Conservation (phyloP, 1,140 invertebrate species). For the Drosophila kanapiae region DNA sequence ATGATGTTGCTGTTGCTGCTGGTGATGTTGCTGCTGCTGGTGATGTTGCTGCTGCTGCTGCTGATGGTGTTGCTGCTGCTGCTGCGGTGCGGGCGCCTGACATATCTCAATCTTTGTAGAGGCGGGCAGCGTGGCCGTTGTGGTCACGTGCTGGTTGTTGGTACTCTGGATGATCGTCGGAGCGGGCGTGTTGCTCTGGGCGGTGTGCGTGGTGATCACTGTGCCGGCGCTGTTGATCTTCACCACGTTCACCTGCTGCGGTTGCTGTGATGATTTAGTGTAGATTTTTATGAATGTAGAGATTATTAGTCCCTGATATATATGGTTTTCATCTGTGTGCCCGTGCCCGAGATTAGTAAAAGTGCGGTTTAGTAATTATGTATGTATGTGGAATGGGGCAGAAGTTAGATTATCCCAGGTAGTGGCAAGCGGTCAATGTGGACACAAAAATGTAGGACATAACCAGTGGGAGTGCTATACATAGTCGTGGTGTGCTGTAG, state of each 20-base stretch:
- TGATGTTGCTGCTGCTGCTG: slow-evolving; percentile 85
- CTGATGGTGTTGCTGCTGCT: slow-evolving; percentile 62
- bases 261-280: slow-evolving; percentile 54
- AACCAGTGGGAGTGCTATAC: not conserved
- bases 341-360: not conserved
- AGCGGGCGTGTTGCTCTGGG: slow-evolving; percentile 73
- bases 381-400: not conserved
- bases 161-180: slow-evolving; percentile 83
- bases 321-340: slow-evolving; percentile 1
- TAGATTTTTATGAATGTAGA: slow-evolving; percentile 3
- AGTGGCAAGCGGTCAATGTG: not conserved
- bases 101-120: slow-evolving; percentile 84
- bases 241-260: slow-evolving; percentile 85
- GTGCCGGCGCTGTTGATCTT: slow-evolving; percentile 84
- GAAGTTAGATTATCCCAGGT: not conserved
- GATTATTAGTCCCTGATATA: slow-evolving; percentile 35
- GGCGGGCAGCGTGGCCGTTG: slow-evolving; percentile 77
- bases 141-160: slow-evolving; percentile 84
- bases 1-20: slow-evolving; percentile 21
- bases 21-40: slow-evolving; percentile 44
- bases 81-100: slow-evolving; percentile 68
- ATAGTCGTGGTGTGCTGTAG: too few species aligned
- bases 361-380: not conserved
- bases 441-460: not conserved
- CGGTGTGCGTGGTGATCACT: slow-evolving; percentile 80